Base-by-base conservation (phyloP, 2,888 invertebrate genomes). In the Netelia melanura region DNA sequence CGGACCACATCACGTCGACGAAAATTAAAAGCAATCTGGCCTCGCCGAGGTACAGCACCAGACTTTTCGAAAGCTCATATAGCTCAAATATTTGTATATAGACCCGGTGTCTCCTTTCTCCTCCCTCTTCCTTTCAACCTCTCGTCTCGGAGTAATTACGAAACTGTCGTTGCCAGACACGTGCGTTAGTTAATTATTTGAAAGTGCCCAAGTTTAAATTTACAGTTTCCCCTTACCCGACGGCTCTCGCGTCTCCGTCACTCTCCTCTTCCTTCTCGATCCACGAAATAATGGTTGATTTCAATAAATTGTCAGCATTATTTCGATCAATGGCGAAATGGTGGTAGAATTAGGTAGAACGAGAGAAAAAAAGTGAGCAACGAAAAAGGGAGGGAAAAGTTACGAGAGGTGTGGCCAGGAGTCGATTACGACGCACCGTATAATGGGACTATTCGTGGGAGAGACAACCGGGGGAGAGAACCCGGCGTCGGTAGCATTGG, bases 151-250 rank as follows among this genome's bases (percentile, higher is more conserved):
- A 52, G 68, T 62, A 78, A 70, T 78, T 78, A 70, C 68, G 61
- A 3, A 78, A 78, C 78, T 78, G 78, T 78, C 78, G 70, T 52
- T 58, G 48, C 78, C 78, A 78, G 78, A 70, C 78, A 78, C 65
- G 70, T 38, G 62, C 70, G 78, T 78, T 78, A 70, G 78, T 78
- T 78, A 78, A 78, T 78, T 78, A 78, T 78, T 70, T 78, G 30
- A 52, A 78, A 78, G 78, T 78, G 68, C 48, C 68, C 43, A 48
- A 70, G 70, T 78, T 70, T 17, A 78, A 78, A 78, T 78, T 78
- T 78, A 48, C 61, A 78, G 52, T 61, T 17, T 14, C n/a, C 48
- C 21, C n/a, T 70, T 38, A 70, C 58, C 43, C 43, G 54, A 30
- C 30, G 14, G 48, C 17, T 17, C 11, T 78, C 58, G 38, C 30